Evolutionary conservation across 2,113 vertebrate genomes (phyloP).

Genomic region (Daubentonia madagascariensis): DNA sequence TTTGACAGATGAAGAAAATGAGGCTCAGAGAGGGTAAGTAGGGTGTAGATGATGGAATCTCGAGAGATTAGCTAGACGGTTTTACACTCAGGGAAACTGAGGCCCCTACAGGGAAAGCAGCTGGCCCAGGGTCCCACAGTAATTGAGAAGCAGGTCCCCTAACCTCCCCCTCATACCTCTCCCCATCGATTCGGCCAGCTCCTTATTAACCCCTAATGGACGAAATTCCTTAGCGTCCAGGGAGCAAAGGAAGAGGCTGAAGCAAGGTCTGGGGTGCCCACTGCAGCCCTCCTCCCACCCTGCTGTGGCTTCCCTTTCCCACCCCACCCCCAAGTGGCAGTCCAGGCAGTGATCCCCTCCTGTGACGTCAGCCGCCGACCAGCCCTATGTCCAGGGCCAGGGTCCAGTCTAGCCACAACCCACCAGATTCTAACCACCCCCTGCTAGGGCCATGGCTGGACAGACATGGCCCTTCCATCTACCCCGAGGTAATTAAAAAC

Average conservation of each 20-base stretch:
- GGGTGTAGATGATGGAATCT: neutral
- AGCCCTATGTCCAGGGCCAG: neutral
- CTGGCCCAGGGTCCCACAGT: neutral
- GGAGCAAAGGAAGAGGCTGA: neutral
- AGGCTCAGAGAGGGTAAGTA: neutral
- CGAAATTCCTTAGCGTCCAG: neutral
- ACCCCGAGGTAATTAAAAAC: conserved; percentile 72
- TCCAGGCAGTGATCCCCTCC: neutral
- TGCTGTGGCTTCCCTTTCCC: neutral
- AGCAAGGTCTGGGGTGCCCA: neutral
- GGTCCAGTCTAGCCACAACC: neutral
- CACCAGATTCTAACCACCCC: conserved; percentile 1
- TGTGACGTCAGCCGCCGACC: neutral
- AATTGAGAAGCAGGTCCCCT: neutral
- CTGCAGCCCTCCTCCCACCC: neutral
- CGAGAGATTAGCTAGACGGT: neutral
- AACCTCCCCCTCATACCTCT: neutral
- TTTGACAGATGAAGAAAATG: neutral
- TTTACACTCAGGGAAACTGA: neutral
- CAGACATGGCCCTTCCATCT: conserved; percentile 55
- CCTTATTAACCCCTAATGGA: neutral
- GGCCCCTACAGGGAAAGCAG: neutral
- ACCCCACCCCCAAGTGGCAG: conserved; percentile 15
- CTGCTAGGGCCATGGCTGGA: conserved; percentile 19
- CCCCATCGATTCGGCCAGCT: neutral